Percentiles rank a stretch among this genome's conserved stretches.
phyloP scores from a whole-genome alignment of 2,888 invertebrate genomes.

The Halictus ligatus region DNA sequence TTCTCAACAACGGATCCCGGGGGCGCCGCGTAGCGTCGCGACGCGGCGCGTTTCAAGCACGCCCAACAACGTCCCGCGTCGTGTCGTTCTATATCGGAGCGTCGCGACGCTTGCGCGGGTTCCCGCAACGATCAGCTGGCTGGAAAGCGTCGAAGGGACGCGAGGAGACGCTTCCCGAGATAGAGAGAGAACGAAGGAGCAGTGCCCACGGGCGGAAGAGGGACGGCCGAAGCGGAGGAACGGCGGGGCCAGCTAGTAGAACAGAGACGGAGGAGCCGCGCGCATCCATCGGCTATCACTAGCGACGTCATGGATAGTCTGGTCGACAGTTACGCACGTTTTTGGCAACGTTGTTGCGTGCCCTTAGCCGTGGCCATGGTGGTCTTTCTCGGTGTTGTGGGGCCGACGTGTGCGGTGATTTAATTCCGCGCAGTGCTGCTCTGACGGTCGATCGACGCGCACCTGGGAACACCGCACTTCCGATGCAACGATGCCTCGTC shows the following conservation, averaged over 20 bases:
- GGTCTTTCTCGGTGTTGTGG: constrained; percentile 33
- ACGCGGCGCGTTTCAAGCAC: constrained; percentile 13
- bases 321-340: constrained; percentile 56
- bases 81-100: constrained; percentile 56
- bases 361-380: constrained; percentile 29
- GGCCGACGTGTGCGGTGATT: constrained; percentile 30
- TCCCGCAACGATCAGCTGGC: constrained; percentile 83
- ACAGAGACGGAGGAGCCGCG: neutral
- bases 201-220: neutral
- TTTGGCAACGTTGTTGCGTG: constrained; percentile 35
- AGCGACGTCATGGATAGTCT: constrained; percentile 59
- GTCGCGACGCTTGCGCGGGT: constrained; percentile 81
- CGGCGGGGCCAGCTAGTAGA: neutral
- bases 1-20: constrained; percentile 37
- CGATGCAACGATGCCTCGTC: constrained; percentile 51
- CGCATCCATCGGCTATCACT: constrained; percentile 40
- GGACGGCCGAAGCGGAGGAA: constrained; percentile 20
- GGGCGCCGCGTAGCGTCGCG: constrained; percentile 26
- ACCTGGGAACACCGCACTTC: constrained; percentile 52
- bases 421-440: constrained; percentile 64
- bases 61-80: constrained; percentile 25
- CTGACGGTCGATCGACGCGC: constrained; percentile 69
- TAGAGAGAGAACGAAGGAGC: neutral
- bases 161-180: constrained; percentile 13
- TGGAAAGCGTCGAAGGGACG: constrained; percentile 47